These are phyloP conservation scores for Gracilinanus agilis DNA, from an alignment of 2,113 vertebrate genomes.

Conservation along the genomic window DNA sequence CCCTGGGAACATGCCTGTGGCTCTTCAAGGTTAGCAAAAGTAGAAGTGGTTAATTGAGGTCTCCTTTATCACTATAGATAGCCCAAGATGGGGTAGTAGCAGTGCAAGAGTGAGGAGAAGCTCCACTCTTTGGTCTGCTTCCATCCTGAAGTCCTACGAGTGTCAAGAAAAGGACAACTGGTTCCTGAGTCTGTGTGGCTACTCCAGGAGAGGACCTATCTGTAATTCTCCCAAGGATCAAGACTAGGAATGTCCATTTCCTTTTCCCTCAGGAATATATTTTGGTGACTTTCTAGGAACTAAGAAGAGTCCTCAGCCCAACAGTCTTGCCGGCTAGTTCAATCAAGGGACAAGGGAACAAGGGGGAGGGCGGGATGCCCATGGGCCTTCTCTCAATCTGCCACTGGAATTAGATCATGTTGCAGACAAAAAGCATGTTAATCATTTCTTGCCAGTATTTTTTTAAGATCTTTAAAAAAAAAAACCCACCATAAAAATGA, in stretches of 20 bases:
- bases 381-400: not conserved
- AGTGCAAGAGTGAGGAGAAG: not conserved
- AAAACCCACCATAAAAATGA: constrained; percentile 61
- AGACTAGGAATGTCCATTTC: not conserved
- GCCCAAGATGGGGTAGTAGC: not conserved
- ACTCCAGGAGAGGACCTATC: not conserved
- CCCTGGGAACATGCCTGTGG: not conserved
- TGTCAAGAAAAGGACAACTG: not conserved
- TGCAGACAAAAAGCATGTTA: constrained; percentile 59
- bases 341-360: not conserved
- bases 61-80: not conserved
- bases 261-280: not conserved
- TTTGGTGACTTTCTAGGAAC: not conserved
- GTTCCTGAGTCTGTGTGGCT: not conserved
- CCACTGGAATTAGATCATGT: constrained; percentile 48
- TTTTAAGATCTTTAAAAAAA: constrained; percentile 65
- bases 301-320: not conserved
- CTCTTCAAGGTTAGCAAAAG: not conserved
- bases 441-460: constrained; percentile 53
- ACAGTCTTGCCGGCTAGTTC: not conserved
- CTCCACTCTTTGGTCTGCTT: not conserved
- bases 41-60: not conserved
- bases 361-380: not conserved
- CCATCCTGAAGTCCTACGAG: not conserved
- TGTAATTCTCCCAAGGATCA: not conserved